Evolutionary conservation across 2,113 vertebrate genomes (phyloP), one percentile per base, ranked within the genome.

Genomic region (Camelus bactrianus): DNA sequence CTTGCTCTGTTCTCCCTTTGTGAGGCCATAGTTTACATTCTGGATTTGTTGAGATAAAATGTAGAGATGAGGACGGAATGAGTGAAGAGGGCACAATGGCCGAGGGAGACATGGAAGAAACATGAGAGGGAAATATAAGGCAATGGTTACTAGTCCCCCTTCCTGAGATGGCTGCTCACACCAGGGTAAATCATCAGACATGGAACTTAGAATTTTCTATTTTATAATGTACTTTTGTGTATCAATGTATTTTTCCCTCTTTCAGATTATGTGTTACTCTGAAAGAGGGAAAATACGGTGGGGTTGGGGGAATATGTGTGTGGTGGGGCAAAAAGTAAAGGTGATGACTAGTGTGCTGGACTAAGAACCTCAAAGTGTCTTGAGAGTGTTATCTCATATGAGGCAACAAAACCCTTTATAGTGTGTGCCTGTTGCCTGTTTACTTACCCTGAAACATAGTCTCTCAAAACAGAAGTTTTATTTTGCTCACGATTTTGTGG

Each of bases 11-110:
- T 88, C 46, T 62, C 19, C 4, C 11, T 85, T 56, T 6, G 6
- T 38, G 28, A 87, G 22, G 28, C 48, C 6, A 42, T 28, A 72
- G 15, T 46, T 94, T 91, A 35, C 60, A 65, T 28, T 81, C 6
- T 42, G 14, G 56, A 72, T 87, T 90, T 89, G 32, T 54, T 81
- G 70, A 60, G 28, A 86, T 76, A 50, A 89, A 93, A 93, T 56
- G 54, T 38, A 64, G 67, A 86, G 58, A 30, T 15, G 72, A 88
- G 35, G 17, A 76, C 19, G 52, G 30, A 54, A 84, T n/a, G 24
- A 26, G 13, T 20, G 10, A 82, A 35, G 50, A 94, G 50, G 42
- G 17, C 35, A 58, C 32, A 58, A 2, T 38, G 42, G 26, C 28
- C 15, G 24, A 86, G 22, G 48, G 20, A n/a, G 30, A 89, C 76